Evolutionary conservation across 2,797 vertebrate species (phyloP).

Genomic region (Muraenolepis orangiensis): DNA sequence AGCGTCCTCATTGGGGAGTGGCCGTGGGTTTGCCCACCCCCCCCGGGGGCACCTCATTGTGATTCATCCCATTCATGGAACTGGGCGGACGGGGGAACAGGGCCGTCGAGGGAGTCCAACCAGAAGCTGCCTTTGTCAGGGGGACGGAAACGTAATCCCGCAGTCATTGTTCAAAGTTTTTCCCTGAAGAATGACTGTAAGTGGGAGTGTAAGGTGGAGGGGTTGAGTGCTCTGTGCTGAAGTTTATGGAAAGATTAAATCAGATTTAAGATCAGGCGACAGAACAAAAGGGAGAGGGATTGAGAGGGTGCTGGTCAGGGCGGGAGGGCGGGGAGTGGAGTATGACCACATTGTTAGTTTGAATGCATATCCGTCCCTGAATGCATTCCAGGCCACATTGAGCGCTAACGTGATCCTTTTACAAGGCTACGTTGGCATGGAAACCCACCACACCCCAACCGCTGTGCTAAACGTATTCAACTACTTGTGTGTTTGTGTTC

Average conservation of each 20-base stretch:
- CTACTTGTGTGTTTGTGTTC: background rate
- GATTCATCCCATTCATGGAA: constrained; percentile 49
- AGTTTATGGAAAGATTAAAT: background rate
- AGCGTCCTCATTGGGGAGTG: constrained; percentile 30
- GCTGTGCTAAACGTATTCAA: background rate
- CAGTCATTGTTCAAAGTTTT: background rate
- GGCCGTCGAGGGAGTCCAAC: background rate
- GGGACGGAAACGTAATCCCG: background rate
- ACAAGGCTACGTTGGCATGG: background rate
- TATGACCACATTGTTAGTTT: background rate
- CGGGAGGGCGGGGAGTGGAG: background rate
- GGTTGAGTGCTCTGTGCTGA: background rate
- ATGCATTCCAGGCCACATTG: constrained; percentile 1
- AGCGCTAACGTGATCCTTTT: background rate
- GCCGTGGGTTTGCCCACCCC: constrained; percentile 51
- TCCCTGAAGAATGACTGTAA: background rate
- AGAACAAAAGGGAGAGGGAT: background rate
- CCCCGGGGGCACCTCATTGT: constrained; percentile 26
- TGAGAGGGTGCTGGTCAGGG: background rate
- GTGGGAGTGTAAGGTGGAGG: background rate
- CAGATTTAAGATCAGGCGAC: background rate
- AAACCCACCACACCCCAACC: background rate
- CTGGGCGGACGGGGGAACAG: background rate
- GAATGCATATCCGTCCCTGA: background rate
- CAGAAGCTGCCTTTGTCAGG: background rate